phyloP scores from a whole-genome alignment of 2,797 vertebrate genomes.

The Syngnathus acus region DNA sequence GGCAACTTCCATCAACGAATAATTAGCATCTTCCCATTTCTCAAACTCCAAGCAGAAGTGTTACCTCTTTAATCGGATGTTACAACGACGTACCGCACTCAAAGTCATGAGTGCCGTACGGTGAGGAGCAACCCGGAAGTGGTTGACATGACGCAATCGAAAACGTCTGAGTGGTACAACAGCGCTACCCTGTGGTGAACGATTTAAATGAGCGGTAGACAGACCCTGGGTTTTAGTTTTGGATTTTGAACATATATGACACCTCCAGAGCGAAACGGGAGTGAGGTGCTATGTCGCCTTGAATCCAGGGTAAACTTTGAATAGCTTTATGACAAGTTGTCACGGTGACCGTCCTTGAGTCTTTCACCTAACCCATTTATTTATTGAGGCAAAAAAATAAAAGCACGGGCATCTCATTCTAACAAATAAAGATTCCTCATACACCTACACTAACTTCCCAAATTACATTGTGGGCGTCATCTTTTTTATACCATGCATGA shows the following conservation, averaged over 20 bases:
- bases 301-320: conserved; percentile 38
- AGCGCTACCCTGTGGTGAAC: not conserved
- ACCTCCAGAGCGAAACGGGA: conserved; percentile 5
- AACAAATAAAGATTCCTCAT: not conserved
- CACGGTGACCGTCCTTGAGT: conserved; percentile 48
- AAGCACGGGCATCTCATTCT: not conserved
- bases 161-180: not conserved
- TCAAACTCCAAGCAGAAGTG: not conserved
- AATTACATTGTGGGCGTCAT: too few species aligned
- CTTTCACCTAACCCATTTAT: conserved; percentile 26
- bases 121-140: conserved; percentile 2
- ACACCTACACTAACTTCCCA: not conserved
- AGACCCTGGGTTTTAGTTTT: too few species aligned
- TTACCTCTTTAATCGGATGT: not conserved
- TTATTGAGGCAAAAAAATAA: conserved; percentile 26
- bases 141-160: not conserved
- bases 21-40: not conserved
- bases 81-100: not conserved
- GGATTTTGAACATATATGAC: too few species aligned
- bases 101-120: not conserved
- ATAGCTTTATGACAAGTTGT: conserved; percentile 48
- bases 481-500: too few species aligned
- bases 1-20: not conserved
- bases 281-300: conserved; percentile 10
- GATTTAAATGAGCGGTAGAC: too few species aligned